A percentile compares a stretch with the other conserved stretches of the same genome.
Conservation (phyloP, 92 coral and sea anemone species). For the Isaurus tuberculatus region DNA sequence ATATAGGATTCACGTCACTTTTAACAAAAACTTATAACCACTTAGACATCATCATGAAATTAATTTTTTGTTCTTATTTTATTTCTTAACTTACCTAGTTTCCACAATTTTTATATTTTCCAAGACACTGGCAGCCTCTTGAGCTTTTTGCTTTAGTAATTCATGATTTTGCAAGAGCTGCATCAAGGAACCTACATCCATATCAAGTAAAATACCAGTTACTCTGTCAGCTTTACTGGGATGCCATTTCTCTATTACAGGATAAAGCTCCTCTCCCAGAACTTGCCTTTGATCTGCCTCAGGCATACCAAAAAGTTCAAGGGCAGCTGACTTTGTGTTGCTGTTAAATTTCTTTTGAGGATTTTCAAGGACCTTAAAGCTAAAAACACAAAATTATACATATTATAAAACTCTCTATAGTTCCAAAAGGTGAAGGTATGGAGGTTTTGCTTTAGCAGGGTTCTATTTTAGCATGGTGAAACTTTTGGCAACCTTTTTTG, state of each 20-base stretch:
- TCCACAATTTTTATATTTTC: neutral
- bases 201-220: slow-evolving; percentile 34
- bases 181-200: neutral
- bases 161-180: slow-evolving; percentile 22
- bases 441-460: too few species aligned
- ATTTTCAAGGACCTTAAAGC: neutral
- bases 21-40: neutral
- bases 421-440: too few species aligned
- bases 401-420: neutral
- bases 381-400: neutral
- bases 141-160: slow-evolving; percentile 11
- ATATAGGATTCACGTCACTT: too few species aligned
- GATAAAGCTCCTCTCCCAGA: slow-evolving; percentile 27
- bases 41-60: neutral
- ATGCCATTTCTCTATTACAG: slow-evolving; percentile 26
- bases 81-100: slow-evolving; percentile 2
- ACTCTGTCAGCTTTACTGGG: slow-evolving; percentile 26
- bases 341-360: neutral
- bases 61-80: neutral
- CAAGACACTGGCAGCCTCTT: slow-evolving; percentile 18
- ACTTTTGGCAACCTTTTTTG: too few species aligned
- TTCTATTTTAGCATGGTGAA: too few species aligned
- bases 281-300: slow-evolving; percentile 40
- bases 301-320: neutral
- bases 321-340: neutral